A percentile compares a stretch with the other conserved stretches of the same genome.
phyloP scores from a whole-genome alignment of 2,113 vertebrate species.

The Galbula dea region DNA sequence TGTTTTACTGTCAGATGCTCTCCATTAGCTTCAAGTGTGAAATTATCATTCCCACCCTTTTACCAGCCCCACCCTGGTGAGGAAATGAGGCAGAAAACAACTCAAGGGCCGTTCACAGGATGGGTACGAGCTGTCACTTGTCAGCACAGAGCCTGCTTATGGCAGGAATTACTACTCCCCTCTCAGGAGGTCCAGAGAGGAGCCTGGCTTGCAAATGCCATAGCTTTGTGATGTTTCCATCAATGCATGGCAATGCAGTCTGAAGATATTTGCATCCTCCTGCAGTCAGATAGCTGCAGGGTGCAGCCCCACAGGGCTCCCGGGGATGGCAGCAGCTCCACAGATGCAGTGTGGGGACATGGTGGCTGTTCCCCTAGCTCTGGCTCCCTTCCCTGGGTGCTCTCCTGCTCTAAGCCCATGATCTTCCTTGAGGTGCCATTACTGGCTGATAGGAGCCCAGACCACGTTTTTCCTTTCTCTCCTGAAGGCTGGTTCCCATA shows the following conservation, averaged over 20 bases:
- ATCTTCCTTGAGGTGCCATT: neutral
- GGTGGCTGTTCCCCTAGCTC: neutral
- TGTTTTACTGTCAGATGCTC: slow-evolving; percentile 55
- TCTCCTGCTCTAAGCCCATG: neutral
- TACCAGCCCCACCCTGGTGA: slow-evolving; percentile 40
- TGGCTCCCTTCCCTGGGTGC: neutral
- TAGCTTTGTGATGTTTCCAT: rapidly evolving
- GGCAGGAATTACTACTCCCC: neutral
- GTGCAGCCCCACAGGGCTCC: neutral
- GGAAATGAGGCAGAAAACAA: slow-evolving; percentile 46
- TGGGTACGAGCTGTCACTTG: neutral
- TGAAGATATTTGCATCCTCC: neutral
- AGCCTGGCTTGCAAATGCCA: neutral
- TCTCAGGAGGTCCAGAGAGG: neutral
- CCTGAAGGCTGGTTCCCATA: neutral
- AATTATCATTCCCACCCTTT: slow-evolving; percentile 47
- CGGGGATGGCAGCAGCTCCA: rapidly evolving
- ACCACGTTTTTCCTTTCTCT: neutral
- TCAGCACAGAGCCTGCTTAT: neutral
- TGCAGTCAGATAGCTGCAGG: neutral
- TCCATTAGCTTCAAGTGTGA: slow-evolving; percentile 38
- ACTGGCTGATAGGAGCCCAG: neutral
- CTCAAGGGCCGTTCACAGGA: neutral
- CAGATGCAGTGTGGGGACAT: rapidly evolving
- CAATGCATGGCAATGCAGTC: neutral